Evolutionary conservation across 2,888 invertebrate species (phyloP), one percentile per base, ranked within the genome.

Genomic region (Argyra leucocephala): DNA sequence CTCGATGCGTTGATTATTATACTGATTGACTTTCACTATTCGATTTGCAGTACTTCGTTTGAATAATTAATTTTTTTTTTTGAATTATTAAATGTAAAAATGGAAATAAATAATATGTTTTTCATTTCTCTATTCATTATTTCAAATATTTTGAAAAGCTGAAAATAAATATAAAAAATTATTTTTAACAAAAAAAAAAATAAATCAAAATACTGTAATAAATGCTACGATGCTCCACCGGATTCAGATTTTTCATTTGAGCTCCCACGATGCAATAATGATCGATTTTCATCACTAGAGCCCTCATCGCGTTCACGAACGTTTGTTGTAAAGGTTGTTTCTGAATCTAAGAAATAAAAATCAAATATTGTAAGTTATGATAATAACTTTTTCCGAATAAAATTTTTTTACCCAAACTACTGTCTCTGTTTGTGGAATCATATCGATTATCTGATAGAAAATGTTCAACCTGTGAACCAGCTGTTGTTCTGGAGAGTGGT

Each of bases 301-400:
- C 72, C 73, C 63, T 73, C 68, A 62, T 69, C 69, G 23, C 72
- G 74, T 65, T 71, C 74, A 71, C 73, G 75, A 64, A 72, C 72
- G 61, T 78, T 76, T 58, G 78, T 76, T 65, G 74, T 78, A 69
- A 80, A 79, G 63, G 80, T 78, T 64, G 80, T 79, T 72, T 80
- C 80, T 36, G 79, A 79, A 73, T 80, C 79, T 79, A 67, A 61
- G 67, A 62, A 65, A 61, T 24, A 37, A 37, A 37, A 37, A 18
- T 18, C 18, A 18, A 48, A 18, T 9, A 18, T 37, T 10, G 3
- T 9, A 15, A 15, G 10, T 9, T 37, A 10, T 37, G 3, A 15
- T 5, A 48, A 48, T 9, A 48, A 18, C 18, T 18, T 18, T 3
- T 48, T 48, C 5, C 9, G 18, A 48, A 18, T 2, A 22, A 22